Percentiles rank a stretch among this genome's conserved stretches.
phyloP scores from a whole-genome alignment of 2,797 vertebrate genomes.

The Poeciliopsis presidionis region DNA sequence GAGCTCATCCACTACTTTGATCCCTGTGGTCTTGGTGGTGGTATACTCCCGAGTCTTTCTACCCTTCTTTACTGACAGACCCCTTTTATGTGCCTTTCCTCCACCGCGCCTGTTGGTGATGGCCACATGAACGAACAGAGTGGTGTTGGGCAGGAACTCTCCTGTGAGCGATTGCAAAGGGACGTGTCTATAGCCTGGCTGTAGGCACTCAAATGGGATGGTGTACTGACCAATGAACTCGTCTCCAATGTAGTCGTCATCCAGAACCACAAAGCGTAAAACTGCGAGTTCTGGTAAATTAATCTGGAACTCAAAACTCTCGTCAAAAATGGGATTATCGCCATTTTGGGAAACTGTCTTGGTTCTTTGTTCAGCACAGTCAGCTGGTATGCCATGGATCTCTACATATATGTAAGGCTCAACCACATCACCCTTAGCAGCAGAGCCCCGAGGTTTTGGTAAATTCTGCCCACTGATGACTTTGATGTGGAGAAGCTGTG shows the following conservation, averaged over 20 bases:
- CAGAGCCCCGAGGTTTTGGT: slow-evolving; percentile 91
- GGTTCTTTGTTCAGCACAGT: slow-evolving; percentile 92
- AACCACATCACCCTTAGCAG: slow-evolving; percentile 92
- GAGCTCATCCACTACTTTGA: slow-evolving; percentile 92
- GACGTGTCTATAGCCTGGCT: slow-evolving; percentile 90
- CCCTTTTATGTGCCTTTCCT: slow-evolving; percentile 88
- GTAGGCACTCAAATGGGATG: slow-evolving; percentile 93
- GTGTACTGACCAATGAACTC: slow-evolving; percentile 96
- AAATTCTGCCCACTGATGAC: slow-evolving; percentile 94
- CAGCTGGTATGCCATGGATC: slow-evolving; percentile 91
- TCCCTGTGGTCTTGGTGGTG: slow-evolving; percentile 90
- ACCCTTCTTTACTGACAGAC: slow-evolving; percentile 88
- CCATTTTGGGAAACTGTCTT: slow-evolving; percentile 91
- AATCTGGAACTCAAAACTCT: slow-evolving; percentile 94
- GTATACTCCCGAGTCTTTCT: slow-evolving; percentile 90
- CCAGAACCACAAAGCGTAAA: slow-evolving; percentile 90
- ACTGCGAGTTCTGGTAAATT: slow-evolving; percentile 91
- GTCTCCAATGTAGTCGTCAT: slow-evolving; percentile 93
- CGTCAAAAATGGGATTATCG: slow-evolving; percentile 92
- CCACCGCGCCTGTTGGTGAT: slow-evolving; percentile 91
- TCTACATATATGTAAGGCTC: slow-evolving; percentile 93
- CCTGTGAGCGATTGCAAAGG: slow-evolving; percentile 89
- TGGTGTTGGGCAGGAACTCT: slow-evolving; percentile 89
- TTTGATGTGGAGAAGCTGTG: slow-evolving; percentile 92
- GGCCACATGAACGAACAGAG: slow-evolving; percentile 90